Base-by-base conservation (phyloP, 2,888 invertebrate genomes). In the Noctua comes region DNA sequence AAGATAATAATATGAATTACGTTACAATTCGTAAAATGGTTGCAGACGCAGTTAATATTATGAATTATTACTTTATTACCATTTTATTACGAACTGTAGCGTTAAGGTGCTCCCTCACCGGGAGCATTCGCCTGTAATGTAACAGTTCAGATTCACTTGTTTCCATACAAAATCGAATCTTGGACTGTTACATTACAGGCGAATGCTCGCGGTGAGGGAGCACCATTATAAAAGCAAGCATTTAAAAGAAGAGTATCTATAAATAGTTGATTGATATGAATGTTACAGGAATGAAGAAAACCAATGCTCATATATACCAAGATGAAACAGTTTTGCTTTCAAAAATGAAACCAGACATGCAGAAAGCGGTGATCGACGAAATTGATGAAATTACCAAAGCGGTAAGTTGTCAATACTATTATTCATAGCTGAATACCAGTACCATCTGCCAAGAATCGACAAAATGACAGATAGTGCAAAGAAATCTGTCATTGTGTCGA, bases 351-450 rank as follows among this genome's bases (percentile, higher is more conserved):
- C n/a, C 66, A 43, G n/a, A 16, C 10, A 18, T 66, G 66, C 66
- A 66, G 66, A 66, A 66, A 66, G 66, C 66, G n/a, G 66, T 66
- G 16, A 27, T 18, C 1, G 43, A 43, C 18, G 66, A 66, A 66
- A 43, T 66, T 2, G 66, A 43, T 10, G 66, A 66, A 66, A 18
- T 66, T 2, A 7, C 16, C 10, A n/a, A 66, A 43, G 66, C 8
- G 27, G 66, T 66, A 43, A 43, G 66, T 66, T 27, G 8, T 18
- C 40, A 13, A 40, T 21, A 10, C 21, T 36, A 21, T 64, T 64
- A 36, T 64, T 40, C 8, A 64, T 36, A 31, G 31, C n/a, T 40
- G n/a, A n/a, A 16, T n/a, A 66, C 40, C 40, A n/a, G 8, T 66
- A 43, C n/a, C 2, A 66, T 43, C 13, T 3, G 31, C 31, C 31